Conservation (phyloP, 2,797 vertebrate genomes). For the Acanthiza pusilla region DNA sequence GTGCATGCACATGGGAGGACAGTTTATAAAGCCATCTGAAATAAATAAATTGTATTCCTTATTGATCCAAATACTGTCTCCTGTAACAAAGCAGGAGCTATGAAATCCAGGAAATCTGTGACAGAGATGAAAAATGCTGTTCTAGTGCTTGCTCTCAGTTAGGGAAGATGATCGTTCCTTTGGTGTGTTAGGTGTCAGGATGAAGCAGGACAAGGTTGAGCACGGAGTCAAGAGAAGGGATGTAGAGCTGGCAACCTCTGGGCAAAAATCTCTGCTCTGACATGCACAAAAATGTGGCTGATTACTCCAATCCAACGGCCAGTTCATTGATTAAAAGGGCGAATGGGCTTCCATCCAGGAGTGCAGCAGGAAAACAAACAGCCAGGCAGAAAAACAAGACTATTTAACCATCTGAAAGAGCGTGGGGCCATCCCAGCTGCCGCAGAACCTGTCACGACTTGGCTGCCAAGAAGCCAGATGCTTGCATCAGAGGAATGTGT, state of each 20-base stretch:
- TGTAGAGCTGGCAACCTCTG: not conserved
- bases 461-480: slow-evolving; percentile 69
- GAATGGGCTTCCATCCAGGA: slow-evolving; percentile 57
- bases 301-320: not conserved
- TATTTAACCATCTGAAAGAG: slow-evolving; percentile 67
- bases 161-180: not conserved
- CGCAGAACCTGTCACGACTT: slow-evolving; percentile 62
- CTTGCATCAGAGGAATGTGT: slow-evolving; percentile 54
- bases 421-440: slow-evolving; percentile 63
- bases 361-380: slow-evolving; percentile 42
- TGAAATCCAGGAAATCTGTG: not conserved
- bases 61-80: not conserved
- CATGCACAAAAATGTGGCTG: slow-evolving; percentile 26
- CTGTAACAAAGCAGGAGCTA: not conserved
- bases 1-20: not conserved
- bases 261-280: slow-evolving; percentile 6
- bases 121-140: not conserved
- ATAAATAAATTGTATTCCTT: slow-evolving; percentile 26
- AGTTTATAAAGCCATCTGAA: slow-evolving; percentile 38
- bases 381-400: slow-evolving; percentile 41
- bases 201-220: not conserved
- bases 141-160: not conserved
- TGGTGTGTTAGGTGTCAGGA: not conserved
- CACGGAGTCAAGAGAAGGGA: not conserved
- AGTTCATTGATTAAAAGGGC: slow-evolving; percentile 52